Evolutionary conservation across 1,140 invertebrate genomes (phyloP).

Genomic region (Chironomus tepperi): DNA sequence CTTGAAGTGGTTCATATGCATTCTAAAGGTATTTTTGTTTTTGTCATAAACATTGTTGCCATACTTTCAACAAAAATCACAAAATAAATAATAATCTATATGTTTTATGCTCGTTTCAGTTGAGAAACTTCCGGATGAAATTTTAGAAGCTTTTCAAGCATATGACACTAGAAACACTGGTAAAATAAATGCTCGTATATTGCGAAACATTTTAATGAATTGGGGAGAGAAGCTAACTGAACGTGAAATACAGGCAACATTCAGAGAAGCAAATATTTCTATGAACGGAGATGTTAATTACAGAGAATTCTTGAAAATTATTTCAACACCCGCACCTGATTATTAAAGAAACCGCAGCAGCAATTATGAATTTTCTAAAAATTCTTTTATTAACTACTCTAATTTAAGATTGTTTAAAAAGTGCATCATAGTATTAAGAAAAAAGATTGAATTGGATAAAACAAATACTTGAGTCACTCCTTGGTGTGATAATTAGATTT

Average conservation of each 20-base stretch:
- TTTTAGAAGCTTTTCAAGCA: conserved; percentile 79
- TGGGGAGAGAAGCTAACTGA: conserved; percentile 86
- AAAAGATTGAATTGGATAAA: neutral
- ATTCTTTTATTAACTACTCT: too few relatives aligned
- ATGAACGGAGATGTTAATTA: conserved; percentile 76
- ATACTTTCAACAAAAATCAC: neutral
- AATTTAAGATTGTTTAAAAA: neutral
- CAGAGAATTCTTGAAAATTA: conserved; percentile 87
- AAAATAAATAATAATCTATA: neutral
- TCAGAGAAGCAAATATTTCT: conserved; percentile 82
- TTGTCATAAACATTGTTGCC: neutral
- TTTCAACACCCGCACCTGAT: conserved; percentile 88
- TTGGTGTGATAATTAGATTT: neutral
- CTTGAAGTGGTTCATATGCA: conserved; percentile 92
- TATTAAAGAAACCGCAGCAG: too few relatives aligned
- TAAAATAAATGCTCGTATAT: conserved; percentile 68
- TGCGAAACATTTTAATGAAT: conserved; percentile 77
- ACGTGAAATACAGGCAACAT: conserved; percentile 87
- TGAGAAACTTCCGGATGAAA: conserved; percentile 84
- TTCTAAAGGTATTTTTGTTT: conserved; percentile 42
- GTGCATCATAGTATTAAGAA: neutral
- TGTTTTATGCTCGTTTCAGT: conserved; percentile 36
- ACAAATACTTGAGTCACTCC: too few relatives aligned
- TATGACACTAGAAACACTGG: conserved; percentile 67
- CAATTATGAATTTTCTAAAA: neutral